Percentiles rank a stretch among this genome's conserved stretches.
These are phyloP conservation scores for Acanthurus leucopareius DNA, from an alignment of 2,797 vertebrate genomes.

Conservation along the genomic window DNA sequence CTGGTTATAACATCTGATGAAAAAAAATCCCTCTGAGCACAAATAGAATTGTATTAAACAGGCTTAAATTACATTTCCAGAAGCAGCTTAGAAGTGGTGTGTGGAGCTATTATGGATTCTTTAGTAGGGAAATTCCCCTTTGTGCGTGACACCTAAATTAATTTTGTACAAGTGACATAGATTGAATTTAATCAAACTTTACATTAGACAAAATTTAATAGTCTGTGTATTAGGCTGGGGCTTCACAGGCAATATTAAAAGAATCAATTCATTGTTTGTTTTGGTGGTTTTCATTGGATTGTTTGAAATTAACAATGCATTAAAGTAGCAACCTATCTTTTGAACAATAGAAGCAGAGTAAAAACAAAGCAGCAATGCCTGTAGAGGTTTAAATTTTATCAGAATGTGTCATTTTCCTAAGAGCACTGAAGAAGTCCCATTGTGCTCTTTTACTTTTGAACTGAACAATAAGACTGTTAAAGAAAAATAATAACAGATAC, in stretches of 20 bases:
- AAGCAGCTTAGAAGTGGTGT: too few species aligned
- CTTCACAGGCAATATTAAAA: neutral
- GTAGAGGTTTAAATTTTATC: conserved; percentile 9
- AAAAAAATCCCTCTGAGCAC: too few species aligned
- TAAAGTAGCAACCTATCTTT: neutral
- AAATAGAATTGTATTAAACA: too few species aligned
- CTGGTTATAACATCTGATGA: too few species aligned
- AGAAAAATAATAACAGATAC: conserved; percentile 1
- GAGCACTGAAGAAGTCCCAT: neutral
- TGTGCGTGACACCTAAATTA: too few species aligned
- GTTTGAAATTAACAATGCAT: too few species aligned
- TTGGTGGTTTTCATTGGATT: neutral
- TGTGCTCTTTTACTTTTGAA: neutral
- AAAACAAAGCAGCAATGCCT: neutral
- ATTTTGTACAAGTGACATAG: too few species aligned
- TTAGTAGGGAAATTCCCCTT: too few species aligned
- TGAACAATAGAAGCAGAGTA: neutral
- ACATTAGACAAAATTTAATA: too few species aligned
- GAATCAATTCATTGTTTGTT: conserved; percentile 3
- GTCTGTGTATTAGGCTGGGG: neutral
- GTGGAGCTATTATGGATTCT: too few species aligned
- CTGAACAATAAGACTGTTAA: neutral
- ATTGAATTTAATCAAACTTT: too few species aligned
- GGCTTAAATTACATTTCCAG: too few species aligned
- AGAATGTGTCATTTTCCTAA: neutral